Base-by-base conservation (phyloP, 1,140 invertebrate species). In the Drosophila oshimai region DNA sequence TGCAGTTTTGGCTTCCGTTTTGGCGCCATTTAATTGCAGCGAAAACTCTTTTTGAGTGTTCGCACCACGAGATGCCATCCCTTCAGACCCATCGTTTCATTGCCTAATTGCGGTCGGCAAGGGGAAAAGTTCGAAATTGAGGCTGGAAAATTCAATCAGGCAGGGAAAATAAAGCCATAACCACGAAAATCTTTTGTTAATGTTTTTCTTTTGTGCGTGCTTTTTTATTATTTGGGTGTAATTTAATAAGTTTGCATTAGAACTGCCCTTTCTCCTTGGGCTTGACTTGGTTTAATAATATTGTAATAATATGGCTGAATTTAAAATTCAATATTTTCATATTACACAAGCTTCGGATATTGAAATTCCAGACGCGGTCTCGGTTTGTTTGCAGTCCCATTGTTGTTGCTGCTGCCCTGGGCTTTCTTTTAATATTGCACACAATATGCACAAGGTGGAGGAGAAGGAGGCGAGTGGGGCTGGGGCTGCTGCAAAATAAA, bases 181-280 rank as follows among this genome's bases (percentile, higher is more conserved):
- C 18, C 13, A 36, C 31, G 29, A 24, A 74, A 70, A 61, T 78
- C 80, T 67, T 84, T 77, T 69, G 58, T 84, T 84, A 71, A 61
- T 60, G 58, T 37, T 15, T 74, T 53, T 39, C 41, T 22, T 57
- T 55, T 64, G 49, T 53, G 20, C 17, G 37, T 6, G 18, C 28
- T 53, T 60, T 42, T 49, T 62, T 49, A 65, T 65, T 41, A 6
- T 60, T 49, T 9, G 42, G 9, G 9, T 62, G 26, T 67, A 41
- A 50, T 75, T 86, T 86, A 72, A 79, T 84, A 86, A 75, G 75
- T 86, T 86, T 84, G 60, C 75, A 84, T 84, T 86, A 80, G 46
- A 62, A 61, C 49, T 61, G 17, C 15, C 22, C 22, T 36, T 42
- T 24, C n/a, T 29, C n/a, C 10, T 33, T 10, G 47, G 42, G 46